Evolutionary conservation across 2,113 vertebrate genomes (phyloP).

Genomic region (Epinephelus lanceolatus): DNA sequence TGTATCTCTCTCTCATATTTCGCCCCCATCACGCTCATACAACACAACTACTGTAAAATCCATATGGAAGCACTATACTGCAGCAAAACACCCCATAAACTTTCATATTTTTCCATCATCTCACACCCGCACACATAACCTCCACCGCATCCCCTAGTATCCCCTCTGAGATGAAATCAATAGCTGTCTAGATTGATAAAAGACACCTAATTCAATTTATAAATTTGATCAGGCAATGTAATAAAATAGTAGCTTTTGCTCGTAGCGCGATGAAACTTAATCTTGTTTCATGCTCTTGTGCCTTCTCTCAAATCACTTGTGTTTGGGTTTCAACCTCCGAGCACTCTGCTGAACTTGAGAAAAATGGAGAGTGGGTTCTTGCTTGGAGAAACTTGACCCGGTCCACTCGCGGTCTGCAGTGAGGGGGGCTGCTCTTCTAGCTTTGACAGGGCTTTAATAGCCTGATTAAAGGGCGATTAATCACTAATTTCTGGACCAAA

Average conservation of each 20-base stretch:
- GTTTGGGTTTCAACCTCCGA: conserved; percentile 67
- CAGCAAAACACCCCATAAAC: conserved; percentile 53
- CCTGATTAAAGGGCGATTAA: conserved; percentile 68
- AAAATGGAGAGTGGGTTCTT: conserved; percentile 21
- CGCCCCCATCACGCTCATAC: conserved; percentile 22
- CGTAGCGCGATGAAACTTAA: conserved; percentile 56
- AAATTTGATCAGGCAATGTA: conserved; percentile 72
- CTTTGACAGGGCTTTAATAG: conserved; percentile 61
- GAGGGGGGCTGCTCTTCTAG: conserved; percentile 13
- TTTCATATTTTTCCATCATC: conserved; percentile 53
- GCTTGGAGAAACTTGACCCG: conserved; percentile 56
- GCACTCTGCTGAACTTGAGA: conserved; percentile 33
- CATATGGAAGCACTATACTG: conserved; percentile 64
- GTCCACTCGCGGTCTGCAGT: conserved; percentile 31
- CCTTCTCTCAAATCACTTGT: conserved; percentile 60
- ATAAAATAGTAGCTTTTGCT: conserved; percentile 63
- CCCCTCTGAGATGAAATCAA: conserved; percentile 63
- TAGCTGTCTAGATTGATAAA: conserved; percentile 66
- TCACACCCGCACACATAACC: conserved; percentile 47
- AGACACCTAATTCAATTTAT: conserved; percentile 69
- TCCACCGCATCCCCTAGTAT: conserved; percentile 13
- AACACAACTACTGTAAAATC: conserved; percentile 60
- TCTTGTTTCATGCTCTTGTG: conserved; percentile 71
- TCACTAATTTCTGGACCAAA: conserved; percentile 54
- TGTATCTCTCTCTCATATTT: conserved; percentile 43